Conservation (phyloP, 1,140 invertebrate genomes). For the Procambarus clarkii region DNA sequence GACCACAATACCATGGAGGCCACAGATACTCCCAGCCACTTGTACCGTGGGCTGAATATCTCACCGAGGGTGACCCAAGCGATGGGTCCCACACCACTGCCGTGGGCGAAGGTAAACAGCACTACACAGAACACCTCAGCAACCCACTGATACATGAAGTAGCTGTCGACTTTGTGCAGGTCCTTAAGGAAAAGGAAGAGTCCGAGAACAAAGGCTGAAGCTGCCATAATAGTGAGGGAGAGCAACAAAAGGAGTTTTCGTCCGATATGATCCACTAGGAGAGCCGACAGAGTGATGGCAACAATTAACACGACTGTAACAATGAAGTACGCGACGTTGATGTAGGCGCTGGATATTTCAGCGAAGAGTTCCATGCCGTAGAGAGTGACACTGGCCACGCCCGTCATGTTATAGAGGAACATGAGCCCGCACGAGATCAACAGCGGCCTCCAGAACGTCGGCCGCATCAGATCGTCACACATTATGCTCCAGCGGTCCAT, state of each 20-base stretch:
- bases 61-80: slow-evolving; percentile 72
- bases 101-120: slow-evolving; percentile 70
- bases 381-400: slow-evolving; percentile 60
- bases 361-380: slow-evolving; percentile 68
- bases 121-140: slow-evolving; percentile 71
- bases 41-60: slow-evolving; percentile 64
- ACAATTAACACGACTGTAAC: slow-evolving; percentile 59
- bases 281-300: slow-evolving; percentile 57
- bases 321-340: slow-evolving; percentile 64
- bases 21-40: slow-evolving; percentile 69
- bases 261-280: slow-evolving; percentile 71
- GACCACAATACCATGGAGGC: slow-evolving; percentile 66
- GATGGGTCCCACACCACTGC: slow-evolving; percentile 69
- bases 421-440: slow-evolving; percentile 69
- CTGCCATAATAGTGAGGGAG: slow-evolving; percentile 72
- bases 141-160: slow-evolving; percentile 71
- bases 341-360: slow-evolving; percentile 61
- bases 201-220: slow-evolving; percentile 70
- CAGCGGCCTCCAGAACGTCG: slow-evolving; percentile 70
- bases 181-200: slow-evolving; percentile 72
- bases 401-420: slow-evolving; percentile 71
- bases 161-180: slow-evolving; percentile 66
- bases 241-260: slow-evolving; percentile 70
- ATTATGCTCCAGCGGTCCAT: slow-evolving; percentile 66
- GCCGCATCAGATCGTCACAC: slow-evolving; percentile 63